These are phyloP conservation scores for Strix occidentalis DNA, from an alignment of 2,797 vertebrate species.

Conservation along the genomic window DNA sequence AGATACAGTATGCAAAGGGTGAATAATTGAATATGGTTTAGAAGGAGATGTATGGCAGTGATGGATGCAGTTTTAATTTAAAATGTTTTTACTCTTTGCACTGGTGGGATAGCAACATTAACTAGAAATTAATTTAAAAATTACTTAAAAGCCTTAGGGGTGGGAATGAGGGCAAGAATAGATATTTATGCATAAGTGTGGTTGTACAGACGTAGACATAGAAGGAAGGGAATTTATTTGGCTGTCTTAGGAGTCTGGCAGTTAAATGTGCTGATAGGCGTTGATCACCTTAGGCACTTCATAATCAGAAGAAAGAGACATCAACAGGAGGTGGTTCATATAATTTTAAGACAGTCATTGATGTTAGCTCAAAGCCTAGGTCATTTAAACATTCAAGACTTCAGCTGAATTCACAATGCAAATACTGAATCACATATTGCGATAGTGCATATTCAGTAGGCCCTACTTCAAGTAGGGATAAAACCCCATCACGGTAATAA, in stretches of 20 bases:
- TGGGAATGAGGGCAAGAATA: background rate
- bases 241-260: background rate
- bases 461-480: background rate
- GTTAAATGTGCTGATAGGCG: background rate
- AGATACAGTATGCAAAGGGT: background rate
- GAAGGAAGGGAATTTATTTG: background rate
- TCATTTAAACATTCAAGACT: background rate
- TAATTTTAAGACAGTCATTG: background rate
- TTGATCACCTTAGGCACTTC: background rate
- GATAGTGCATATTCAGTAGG: background rate
- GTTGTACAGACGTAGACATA: background rate
- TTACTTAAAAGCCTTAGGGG: background rate
- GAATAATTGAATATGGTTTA: background rate
- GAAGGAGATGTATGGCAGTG: background rate
- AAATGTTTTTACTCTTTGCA: slow-evolving; percentile 21
- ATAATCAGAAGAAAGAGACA: background rate
- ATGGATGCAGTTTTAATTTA: slow-evolving; percentile 17
- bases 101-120: background rate
- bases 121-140: slow-evolving; percentile 2
- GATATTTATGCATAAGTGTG: background rate
- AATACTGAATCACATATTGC: background rate
- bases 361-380: background rate
- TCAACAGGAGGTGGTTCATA: background rate
- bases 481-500: background rate
- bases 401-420: background rate